Percentiles rank a stretch among this genome's conserved stretches.
Conservation (phyloP, 1,140 invertebrate species). For the Hyles vespertilio region DNA sequence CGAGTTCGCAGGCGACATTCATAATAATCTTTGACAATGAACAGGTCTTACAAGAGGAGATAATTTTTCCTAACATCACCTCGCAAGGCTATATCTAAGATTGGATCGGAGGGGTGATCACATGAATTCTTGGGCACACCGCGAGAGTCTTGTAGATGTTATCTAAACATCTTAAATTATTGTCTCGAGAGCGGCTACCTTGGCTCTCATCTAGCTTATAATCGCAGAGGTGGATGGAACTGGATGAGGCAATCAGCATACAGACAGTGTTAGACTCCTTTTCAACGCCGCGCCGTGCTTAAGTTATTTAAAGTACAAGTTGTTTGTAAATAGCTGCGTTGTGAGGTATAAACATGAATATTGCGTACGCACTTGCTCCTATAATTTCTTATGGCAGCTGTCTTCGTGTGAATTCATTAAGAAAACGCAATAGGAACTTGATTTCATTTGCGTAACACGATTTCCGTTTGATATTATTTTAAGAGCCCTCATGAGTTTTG, state of each 20-base stretch:
- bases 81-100: conserved; percentile 50
- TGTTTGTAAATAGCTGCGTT: too few species aligned
- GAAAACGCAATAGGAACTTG: too few species aligned
- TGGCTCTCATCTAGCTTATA: conserved; percentile 50
- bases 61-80: conserved; percentile 64
- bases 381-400: too few species aligned
- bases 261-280: neutral
- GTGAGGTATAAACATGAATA: too few species aligned
- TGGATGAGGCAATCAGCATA: conserved; percentile 32
- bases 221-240: conserved; percentile 30
- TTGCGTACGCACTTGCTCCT: too few species aligned
- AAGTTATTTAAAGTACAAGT: too few species aligned
- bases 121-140: conserved; percentile 62
- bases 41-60: conserved; percentile 33
- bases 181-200: conserved; percentile 41
- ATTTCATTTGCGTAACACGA: too few species aligned
- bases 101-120: conserved; percentile 60
- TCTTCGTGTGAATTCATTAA: too few species aligned
- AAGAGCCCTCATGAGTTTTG: neutral
- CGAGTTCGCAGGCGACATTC: conserved; percentile 16
- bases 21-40: conserved; percentile 44
- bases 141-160: conserved; percentile 57
- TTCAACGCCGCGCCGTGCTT: too few species aligned
- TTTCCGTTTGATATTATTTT: too few species aligned
- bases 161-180: conserved; percentile 71